A percentile compares a stretch with the other conserved stretches of the same genome.
Evolutionary conservation across 1,140 invertebrate species (phyloP).

Genomic region (Phenacoccus solenopsis): DNA sequence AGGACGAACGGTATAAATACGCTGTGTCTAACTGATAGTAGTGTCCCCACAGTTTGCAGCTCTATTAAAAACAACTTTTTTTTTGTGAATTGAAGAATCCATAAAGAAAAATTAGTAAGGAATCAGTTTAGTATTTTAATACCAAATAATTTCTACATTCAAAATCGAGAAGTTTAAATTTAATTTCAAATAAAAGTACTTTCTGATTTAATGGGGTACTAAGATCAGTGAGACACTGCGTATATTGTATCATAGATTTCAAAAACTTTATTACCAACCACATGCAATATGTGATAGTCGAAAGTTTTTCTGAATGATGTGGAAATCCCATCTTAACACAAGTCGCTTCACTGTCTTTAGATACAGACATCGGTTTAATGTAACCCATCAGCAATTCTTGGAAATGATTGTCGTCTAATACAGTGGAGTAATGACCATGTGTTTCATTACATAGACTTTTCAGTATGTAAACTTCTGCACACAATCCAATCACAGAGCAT

Average conservation of each 20-base stretch:
- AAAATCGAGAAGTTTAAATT: too few species aligned
- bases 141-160: too few species aligned
- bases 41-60: too few species aligned
- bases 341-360: slow-evolving; percentile 58
- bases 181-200: neutral
- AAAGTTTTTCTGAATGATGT: slow-evolving; percentile 52
- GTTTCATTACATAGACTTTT: slow-evolving; percentile 71
- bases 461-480: slow-evolving; percentile 89
- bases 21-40: too few species aligned
- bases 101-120: too few species aligned
- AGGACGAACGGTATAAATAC: too few species aligned
- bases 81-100: too few species aligned
- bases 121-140: too few species aligned
- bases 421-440: slow-evolving; percentile 69
- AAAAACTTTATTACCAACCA: slow-evolving; percentile 51
- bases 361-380: slow-evolving; percentile 51
- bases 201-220: slow-evolving; percentile 7
- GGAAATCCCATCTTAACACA: slow-evolving; percentile 91
- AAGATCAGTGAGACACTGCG: too few species aligned
- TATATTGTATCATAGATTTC: too few species aligned
- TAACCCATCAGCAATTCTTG: slow-evolving; percentile 37
- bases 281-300: slow-evolving; percentile 67
- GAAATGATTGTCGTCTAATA: slow-evolving; percentile 84
- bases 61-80: too few species aligned
- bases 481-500: slow-evolving; percentile 81